Evolutionary conservation across 2,888 invertebrate genomes (phyloP).

Genomic region (Alitta virens): DNA sequence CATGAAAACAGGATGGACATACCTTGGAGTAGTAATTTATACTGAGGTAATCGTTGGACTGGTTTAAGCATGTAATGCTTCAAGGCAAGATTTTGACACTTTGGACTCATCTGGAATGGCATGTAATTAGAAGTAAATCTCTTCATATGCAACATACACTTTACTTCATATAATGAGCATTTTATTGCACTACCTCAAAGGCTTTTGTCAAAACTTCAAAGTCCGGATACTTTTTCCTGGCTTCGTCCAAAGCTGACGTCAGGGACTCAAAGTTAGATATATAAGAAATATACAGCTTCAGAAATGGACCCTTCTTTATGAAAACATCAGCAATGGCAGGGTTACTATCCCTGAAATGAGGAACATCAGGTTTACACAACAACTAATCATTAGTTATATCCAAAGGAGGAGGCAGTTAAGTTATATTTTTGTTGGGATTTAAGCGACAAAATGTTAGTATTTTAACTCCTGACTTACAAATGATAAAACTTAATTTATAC

Average conservation of each 20-base stretch:
- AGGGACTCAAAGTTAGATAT: slow-evolving; percentile 62
- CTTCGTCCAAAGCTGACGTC: slow-evolving; percentile 60
- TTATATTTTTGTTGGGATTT: too few relatives aligned
- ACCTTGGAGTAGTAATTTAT: slow-evolving; percentile 64
- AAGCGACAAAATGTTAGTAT: background rate
- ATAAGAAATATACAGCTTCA: slow-evolving; percentile 63
- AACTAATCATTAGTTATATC: too few relatives aligned
- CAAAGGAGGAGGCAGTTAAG: too few relatives aligned
- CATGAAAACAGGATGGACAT: slow-evolving; percentile 3
- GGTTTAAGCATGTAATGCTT: slow-evolving; percentile 70
- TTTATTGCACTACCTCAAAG: slow-evolving; percentile 57
- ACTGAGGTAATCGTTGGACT: slow-evolving; percentile 68
- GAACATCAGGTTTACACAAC: too few relatives aligned
- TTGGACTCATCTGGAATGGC: slow-evolving; percentile 4
- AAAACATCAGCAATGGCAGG: slow-evolving; percentile 63
- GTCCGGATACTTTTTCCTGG: slow-evolving; percentile 58
- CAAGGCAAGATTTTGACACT: slow-evolving; percentile 62
- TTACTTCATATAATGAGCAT: too few relatives aligned
- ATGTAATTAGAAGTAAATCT: too few relatives aligned
- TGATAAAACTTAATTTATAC: background rate
- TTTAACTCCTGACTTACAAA: too few relatives aligned
- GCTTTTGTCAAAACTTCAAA: slow-evolving; percentile 60
- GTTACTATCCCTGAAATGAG: slow-evolving; percentile 45
- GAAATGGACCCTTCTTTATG: slow-evolving; percentile 63
- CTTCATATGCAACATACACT: too few relatives aligned